These are phyloP conservation scores for Porites evermanni DNA, from an alignment of 92 coral and sea anemone genomes.

Conservation along the genomic window DNA sequence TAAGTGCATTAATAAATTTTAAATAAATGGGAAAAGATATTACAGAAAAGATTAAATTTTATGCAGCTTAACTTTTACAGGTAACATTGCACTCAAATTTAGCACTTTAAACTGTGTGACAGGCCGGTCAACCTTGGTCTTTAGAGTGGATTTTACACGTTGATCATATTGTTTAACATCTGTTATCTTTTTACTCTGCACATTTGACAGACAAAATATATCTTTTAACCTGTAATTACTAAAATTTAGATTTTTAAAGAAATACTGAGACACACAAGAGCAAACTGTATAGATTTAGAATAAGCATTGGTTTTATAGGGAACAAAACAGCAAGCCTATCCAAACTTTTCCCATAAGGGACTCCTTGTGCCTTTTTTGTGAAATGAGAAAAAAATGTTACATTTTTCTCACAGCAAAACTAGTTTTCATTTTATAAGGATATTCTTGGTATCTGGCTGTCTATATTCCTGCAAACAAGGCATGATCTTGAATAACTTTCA, in stretches of 20 bases:
- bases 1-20: too few relatives aligned
- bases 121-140: constrained; percentile 37
- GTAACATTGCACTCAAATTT: neutral
- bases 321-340: neutral
- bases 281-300: neutral
- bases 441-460: constrained; percentile 21
- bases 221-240: neutral
- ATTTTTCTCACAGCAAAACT: too few relatives aligned
- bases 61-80: neutral
- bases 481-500: constrained; percentile 40
- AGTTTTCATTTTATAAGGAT: neutral
- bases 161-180: neutral
- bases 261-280: constrained; percentile 24
- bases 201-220: neutral
- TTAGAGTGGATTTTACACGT: neutral
- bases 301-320: neutral
- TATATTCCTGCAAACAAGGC: constrained; percentile 19
- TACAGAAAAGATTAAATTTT: neutral
- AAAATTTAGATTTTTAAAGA: neutral
- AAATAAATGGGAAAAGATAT: too few relatives aligned
- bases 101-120: constrained; percentile 39
- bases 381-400: neutral
- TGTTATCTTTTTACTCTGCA: neutral
- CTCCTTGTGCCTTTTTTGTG: neutral
- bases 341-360: too few relatives aligned